Conservation (phyloP, 1,140 invertebrate genomes). For the Caerostris extrusa region DNA sequence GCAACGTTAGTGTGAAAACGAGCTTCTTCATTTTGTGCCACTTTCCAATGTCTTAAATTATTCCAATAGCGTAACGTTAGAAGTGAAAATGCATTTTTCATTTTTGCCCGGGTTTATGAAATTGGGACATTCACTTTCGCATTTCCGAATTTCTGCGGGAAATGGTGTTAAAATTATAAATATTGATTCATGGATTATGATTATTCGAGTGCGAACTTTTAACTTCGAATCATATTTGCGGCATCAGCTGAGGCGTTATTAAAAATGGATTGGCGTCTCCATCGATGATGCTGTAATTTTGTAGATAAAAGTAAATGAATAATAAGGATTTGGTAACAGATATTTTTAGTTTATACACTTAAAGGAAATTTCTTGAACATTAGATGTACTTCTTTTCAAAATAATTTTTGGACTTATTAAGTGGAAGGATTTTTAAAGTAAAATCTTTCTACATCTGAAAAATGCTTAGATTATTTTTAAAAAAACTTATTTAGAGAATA, state of each 20-base stretch:
- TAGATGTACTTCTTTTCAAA: not conserved
- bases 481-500: too few species aligned
- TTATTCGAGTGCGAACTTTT: not conserved
- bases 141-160: not conserved
- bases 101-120: not conserved
- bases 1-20: not conserved
- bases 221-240: not conserved
- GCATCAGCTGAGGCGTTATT: too few species aligned
- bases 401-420: not conserved
- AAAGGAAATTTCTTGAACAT: not conserved
- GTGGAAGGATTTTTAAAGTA: too few species aligned
- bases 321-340: not conserved
- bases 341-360: not conserved
- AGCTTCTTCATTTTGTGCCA: not conserved
- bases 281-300: not conserved
- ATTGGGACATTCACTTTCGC: not conserved
- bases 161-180: not conserved
- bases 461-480: too few species aligned
- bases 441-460: too few species aligned
- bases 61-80: not conserved
- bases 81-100: conserved; percentile 36
- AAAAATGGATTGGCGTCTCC: not conserved
- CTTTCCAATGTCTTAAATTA: not conserved
- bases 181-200: not conserved
- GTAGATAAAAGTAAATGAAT: not conserved